Evolutionary conservation across 2,888 invertebrate genomes (phyloP).

Genomic region (Euclidia mi): DNA sequence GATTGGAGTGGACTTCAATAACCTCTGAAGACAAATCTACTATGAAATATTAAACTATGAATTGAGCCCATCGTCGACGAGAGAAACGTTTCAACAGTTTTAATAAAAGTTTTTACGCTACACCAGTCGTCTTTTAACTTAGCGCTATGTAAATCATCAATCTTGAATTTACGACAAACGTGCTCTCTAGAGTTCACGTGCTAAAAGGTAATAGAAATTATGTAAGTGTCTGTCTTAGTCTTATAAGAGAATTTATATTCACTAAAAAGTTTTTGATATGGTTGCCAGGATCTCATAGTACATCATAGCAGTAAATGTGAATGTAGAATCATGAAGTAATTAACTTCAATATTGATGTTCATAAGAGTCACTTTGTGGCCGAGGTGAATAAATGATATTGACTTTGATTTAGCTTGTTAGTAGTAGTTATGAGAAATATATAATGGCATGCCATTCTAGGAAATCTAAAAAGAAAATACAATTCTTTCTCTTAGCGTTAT

Average conservation of each 20-base stretch:
- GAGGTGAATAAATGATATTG: no score
- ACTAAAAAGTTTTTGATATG: not conserved
- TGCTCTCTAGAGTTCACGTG: not conserved
- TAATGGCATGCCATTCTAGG: no score
- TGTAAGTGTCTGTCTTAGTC: not conserved
- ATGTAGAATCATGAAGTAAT: no score
- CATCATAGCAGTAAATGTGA: no score
- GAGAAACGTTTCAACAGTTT: conserved; percentile 6
- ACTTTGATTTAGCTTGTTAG: no score
- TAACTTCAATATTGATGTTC: no score
- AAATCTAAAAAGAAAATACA: no score
- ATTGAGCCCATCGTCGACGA: conserved; percentile 7
- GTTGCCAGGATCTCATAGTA: not conserved
- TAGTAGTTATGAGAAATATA: no score
- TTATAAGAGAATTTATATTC: not conserved
- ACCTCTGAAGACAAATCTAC: conserved; percentile 15
- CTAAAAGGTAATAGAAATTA: not conserved
- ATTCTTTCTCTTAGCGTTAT: no score
- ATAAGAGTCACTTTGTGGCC: no score
- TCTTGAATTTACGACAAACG: conserved; percentile 1
- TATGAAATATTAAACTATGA: conserved; percentile 17
- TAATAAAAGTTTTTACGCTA: no score
- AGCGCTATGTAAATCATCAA: not conserved
- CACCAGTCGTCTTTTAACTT: no score
- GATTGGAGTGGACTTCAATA: conserved; percentile 17